Evolutionary conservation across 2,113 vertebrate genomes (phyloP).

Genomic region (Lycocorax pyrrhopterus): DNA sequence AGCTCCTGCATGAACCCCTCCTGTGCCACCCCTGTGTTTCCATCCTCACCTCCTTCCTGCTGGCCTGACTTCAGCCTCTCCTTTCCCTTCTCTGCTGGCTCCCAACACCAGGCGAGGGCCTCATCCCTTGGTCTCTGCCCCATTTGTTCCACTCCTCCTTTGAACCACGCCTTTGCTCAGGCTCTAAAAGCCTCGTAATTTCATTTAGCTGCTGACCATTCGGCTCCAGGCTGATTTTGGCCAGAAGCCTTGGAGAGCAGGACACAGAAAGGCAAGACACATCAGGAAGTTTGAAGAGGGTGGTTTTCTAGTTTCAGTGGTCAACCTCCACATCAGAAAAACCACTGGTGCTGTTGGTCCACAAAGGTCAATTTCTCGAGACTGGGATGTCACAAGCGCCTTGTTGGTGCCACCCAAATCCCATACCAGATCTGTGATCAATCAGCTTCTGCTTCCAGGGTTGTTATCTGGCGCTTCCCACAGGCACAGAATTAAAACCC

Average conservation of each 20-base stretch:
- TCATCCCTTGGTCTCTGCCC: neutral
- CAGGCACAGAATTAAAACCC: neutral
- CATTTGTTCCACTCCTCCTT: neutral
- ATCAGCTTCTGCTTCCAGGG: neutral
- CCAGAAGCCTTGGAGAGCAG: neutral
- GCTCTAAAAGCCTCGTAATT: neutral
- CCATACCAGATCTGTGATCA: neutral
- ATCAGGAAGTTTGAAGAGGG: neutral
- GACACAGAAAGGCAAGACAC: neutral
- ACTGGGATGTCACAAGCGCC: neutral
- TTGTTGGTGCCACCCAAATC: neutral
- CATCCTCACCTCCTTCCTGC: neutral
- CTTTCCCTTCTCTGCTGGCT: neutral
- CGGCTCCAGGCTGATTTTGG: neutral
- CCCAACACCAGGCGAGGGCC: fast-evolving
- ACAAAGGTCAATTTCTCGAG: neutral
- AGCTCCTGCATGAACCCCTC: neutral
- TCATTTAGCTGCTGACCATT: neutral
- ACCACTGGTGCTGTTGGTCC: neutral
- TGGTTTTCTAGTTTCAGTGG: neutral
- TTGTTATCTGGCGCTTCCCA: neutral
- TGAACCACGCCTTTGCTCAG: neutral
- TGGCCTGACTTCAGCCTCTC: neutral
- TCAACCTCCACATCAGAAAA: constrained; percentile 7
- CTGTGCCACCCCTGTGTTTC: neutral